These are phyloP conservation scores for Pimpla rufipes DNA, from an alignment of 2,888 invertebrate species.

Conservation along the genomic window DNA sequence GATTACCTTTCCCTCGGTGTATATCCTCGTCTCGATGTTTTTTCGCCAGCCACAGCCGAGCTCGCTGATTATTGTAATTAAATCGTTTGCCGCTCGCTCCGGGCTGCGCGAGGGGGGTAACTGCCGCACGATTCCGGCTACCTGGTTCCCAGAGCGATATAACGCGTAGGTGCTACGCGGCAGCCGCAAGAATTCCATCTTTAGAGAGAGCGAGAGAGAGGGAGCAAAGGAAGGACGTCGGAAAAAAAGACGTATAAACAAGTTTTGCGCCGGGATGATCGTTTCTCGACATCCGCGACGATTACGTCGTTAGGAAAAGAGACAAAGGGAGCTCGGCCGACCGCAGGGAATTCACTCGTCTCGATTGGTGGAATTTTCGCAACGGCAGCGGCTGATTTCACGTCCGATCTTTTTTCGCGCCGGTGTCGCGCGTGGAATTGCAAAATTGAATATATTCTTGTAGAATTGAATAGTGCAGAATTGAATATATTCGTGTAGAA, in stretches of 20 bases:
- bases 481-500: background rate
- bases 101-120: conserved; percentile 62
- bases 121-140: conserved; percentile 73
- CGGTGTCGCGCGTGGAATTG: background rate
- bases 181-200: conserved; percentile 67
- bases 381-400: background rate
- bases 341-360: conserved; percentile 10
- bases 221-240: no score
- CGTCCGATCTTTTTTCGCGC: background rate
- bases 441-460: background rate
- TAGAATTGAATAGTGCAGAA: background rate
- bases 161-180: conserved; percentile 58
- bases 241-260: conserved; percentile 4
- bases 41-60: conserved; percentile 76
- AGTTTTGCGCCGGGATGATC: conserved; percentile 27
- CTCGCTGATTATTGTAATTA: conserved; percentile 84
- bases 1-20: conserved; percentile 76
- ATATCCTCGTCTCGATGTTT: conserved; percentile 28
- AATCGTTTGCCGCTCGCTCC: conserved; percentile 77
- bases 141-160: conserved; percentile 75
- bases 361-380: background rate
- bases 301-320: conserved; percentile 26
- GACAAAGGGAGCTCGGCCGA: background rate
- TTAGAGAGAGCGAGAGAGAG: conserved; percentile 31
- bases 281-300: conserved; percentile 25